Percentiles rank a stretch among this genome's conserved stretches.
These are phyloP conservation scores for Lithobius niger DNA, from an alignment of 1,140 invertebrate species.

Conservation along the genomic window DNA sequence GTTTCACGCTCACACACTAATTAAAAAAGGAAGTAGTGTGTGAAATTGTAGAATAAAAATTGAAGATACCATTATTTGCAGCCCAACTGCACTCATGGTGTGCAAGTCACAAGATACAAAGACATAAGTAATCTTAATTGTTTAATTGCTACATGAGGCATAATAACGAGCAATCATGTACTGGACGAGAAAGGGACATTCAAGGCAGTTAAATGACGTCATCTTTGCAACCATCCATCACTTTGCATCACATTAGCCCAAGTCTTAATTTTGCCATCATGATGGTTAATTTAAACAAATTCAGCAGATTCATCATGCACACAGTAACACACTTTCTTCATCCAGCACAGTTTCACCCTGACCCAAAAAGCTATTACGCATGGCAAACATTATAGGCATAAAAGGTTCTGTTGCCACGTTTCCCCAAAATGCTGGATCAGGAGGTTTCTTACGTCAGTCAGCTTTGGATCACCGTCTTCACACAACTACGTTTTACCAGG, in stretches of 20 bases:
- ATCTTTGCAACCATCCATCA: not conserved
- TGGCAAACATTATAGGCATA: not conserved
- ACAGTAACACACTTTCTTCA: not conserved
- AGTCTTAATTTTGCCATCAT: not conserved
- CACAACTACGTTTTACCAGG: not conserved
- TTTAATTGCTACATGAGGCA: not conserved
- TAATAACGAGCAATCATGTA: not conserved
- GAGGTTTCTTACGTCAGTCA: not conserved
- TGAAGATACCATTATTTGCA: not conserved
- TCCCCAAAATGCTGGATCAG: not conserved
- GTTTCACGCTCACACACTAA: no score
- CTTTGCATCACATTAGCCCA: not conserved
- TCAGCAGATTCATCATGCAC: not conserved
- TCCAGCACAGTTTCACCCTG: no score
- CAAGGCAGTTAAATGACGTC: not conserved
- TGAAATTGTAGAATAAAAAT: not conserved
- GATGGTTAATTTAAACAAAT: not conserved
- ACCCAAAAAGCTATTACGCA: not conserved
- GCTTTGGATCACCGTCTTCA: no score
- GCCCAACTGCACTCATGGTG: not conserved
- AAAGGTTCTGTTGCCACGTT: not conserved
- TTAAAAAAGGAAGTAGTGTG: not conserved
- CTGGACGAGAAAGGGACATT: not conserved
- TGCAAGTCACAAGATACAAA: not conserved
- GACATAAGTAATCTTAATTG: not conserved